A percentile compares a stretch with the other conserved stretches of the same genome.
Conservation (phyloP, 2,888 invertebrate genomes). For the Belgica antarctica region DNA sequence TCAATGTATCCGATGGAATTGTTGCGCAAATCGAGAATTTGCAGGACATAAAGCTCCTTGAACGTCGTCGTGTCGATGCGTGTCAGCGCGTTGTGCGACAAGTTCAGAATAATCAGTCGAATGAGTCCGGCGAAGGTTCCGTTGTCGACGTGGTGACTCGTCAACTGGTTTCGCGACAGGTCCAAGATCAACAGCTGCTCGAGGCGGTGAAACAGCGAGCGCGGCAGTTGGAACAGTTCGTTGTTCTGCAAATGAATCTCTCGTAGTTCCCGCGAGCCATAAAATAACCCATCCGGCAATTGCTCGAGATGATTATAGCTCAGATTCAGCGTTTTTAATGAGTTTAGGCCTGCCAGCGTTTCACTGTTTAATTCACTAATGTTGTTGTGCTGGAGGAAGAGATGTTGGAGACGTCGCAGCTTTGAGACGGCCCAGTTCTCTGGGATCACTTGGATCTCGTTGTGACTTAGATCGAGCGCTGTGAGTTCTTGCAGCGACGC, state of each 20-base stretch:
- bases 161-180: constrained; percentile 79
- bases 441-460: constrained; percentile 70
- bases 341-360: constrained; percentile 74
- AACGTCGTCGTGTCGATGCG: constrained; percentile 80
- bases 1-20: constrained; percentile 86
- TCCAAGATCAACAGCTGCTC: constrained; percentile 82
- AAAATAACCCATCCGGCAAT: constrained; percentile 78
- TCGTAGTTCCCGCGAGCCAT: constrained; percentile 74
- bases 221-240: constrained; percentile 75
- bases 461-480: constrained; percentile 75
- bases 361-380: constrained; percentile 75
- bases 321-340: constrained; percentile 77
- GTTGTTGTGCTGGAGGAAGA: constrained; percentile 80
- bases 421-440: constrained; percentile 74
- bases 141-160: constrained; percentile 79
- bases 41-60: constrained; percentile 80
- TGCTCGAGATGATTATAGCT: constrained; percentile 80
- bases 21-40: constrained; percentile 80
- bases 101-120: constrained; percentile 77
- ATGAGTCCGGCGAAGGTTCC: constrained; percentile 83
- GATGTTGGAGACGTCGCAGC: constrained; percentile 72
- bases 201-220: constrained; percentile 77
- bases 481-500: constrained; percentile 64
- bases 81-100: constrained; percentile 82
- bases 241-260: constrained; percentile 84